phyloP scores from a whole-genome alignment of 2,113 vertebrate genomes.

The Coregonus clupeaformis region DNA sequence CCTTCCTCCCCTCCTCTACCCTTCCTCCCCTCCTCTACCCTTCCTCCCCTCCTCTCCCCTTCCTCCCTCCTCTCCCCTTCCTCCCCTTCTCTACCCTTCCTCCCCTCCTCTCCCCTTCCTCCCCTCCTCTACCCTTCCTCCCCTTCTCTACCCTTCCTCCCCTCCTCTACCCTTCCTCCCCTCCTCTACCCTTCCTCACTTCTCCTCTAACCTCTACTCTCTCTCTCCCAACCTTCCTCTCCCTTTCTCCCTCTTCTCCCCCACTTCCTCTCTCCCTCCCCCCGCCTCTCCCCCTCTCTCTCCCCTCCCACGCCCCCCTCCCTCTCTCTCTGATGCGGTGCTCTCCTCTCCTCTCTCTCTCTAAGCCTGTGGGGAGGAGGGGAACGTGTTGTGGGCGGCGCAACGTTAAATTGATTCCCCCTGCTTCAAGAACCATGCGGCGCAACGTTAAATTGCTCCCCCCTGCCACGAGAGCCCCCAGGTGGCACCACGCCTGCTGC shows the following conservation, averaged over 20 bases:
- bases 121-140: too few relatives aligned
- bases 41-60: constrained; percentile 8
- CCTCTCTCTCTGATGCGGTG: constrained; percentile 68
- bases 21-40: not conserved
- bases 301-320: constrained; percentile 20
- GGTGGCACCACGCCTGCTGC: constrained; percentile 76
- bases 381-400: constrained; percentile 76
- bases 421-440: constrained; percentile 46
- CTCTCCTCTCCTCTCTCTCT: constrained; percentile 78
- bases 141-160: not conserved
- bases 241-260: constrained; percentile 25
- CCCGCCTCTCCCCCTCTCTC: constrained; percentile 42
- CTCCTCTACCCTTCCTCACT: not conserved
- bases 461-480: constrained; percentile 63
- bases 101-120: constrained; percentile 45
- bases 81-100: too few relatives aligned
- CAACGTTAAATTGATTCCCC: constrained; percentile 78
- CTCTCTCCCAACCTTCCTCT: constrained; percentile 7
- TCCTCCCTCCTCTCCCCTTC: constrained; percentile 26
- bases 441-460: constrained; percentile 75
- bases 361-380: constrained; percentile 76
- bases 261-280: constrained; percentile 38
- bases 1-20: not conserved
- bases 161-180: not conserved
- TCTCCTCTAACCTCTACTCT: not conserved